Evolutionary conservation across 1,140 invertebrate species (phyloP).

Genomic region (Mylabris phalerata): DNA sequence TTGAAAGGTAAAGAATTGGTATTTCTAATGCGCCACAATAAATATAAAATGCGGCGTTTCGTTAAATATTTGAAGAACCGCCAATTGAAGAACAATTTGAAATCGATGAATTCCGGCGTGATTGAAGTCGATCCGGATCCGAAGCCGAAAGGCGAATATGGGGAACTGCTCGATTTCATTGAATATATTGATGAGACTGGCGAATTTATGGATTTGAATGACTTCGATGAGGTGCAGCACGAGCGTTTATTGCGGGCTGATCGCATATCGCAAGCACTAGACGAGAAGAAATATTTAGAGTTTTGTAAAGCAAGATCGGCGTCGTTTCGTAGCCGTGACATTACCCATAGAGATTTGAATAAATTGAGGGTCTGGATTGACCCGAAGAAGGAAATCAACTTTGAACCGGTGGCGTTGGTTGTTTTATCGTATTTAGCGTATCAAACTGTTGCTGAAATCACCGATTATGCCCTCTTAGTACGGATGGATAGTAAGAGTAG

Average conservation of each 20-base stretch:
- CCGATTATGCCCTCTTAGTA: constrained; percentile 59
- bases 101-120: constrained; percentile 28
- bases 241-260: constrained; percentile 46
- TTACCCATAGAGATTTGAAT: constrained; percentile 38
- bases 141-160: constrained; percentile 29
- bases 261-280: constrained; percentile 47
- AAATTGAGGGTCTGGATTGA: constrained; percentile 48
- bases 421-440: constrained; percentile 62
- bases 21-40: constrained; percentile 59
- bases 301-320: constrained; percentile 39
- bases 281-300: constrained; percentile 49
- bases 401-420: constrained; percentile 48
- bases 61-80: constrained; percentile 38
- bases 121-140: constrained; percentile 19
- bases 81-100: constrained; percentile 33
- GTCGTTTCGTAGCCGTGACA: constrained; percentile 29
- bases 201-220: constrained; percentile 46
- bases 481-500: constrained; percentile 52
- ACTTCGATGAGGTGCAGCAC: constrained; percentile 47
- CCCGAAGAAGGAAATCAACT: constrained; percentile 44
- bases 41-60: constrained; percentile 41
- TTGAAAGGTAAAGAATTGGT: constrained; percentile 53
- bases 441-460: constrained; percentile 64
- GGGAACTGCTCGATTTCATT: constrained; percentile 45
- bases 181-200: constrained; percentile 51